phyloP scores from a whole-genome alignment of 2,797 vertebrate genomes.

The Smutsia temminckii region DNA sequence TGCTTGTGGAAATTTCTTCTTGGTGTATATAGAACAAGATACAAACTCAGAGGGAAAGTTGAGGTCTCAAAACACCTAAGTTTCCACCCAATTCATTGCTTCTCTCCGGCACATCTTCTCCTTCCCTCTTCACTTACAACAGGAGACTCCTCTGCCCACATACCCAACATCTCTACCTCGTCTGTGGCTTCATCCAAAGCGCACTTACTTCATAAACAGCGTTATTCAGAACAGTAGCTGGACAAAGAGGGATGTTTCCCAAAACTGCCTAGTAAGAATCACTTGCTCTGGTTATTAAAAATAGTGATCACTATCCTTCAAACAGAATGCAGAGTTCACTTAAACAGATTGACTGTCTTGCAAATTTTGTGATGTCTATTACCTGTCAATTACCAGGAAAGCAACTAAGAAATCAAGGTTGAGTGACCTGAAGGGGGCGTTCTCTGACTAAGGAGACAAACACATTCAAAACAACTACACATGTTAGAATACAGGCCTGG shows the following conservation, averaged over 20 bases:
- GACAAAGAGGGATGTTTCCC: neutral
- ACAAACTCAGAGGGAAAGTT: neutral
- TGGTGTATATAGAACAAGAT: neutral
- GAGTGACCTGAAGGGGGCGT: neutral
- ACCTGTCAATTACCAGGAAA: neutral
- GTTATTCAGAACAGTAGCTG: neutral
- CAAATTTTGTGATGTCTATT: neutral
- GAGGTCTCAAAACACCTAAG: neutral
- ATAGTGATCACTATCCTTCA: neutral
- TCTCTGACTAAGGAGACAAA: neutral
- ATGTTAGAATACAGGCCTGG: neutral
- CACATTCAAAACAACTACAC: neutral
- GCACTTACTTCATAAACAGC: neutral
- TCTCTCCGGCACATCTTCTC: neutral
- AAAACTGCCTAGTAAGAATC: neutral
- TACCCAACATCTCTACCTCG: fast-evolving
- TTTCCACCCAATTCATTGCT: neutral
- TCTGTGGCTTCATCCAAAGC: neutral
- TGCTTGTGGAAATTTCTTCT: neutral
- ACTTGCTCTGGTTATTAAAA: neutral
- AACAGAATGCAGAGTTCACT: neutral
- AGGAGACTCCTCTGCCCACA: neutral
- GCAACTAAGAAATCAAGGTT: neutral
- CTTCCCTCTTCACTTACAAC: neutral
- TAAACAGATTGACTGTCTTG: neutral